Conservation (phyloP, 2,888 invertebrate genomes). For the Drosophila yooni region DNA sequence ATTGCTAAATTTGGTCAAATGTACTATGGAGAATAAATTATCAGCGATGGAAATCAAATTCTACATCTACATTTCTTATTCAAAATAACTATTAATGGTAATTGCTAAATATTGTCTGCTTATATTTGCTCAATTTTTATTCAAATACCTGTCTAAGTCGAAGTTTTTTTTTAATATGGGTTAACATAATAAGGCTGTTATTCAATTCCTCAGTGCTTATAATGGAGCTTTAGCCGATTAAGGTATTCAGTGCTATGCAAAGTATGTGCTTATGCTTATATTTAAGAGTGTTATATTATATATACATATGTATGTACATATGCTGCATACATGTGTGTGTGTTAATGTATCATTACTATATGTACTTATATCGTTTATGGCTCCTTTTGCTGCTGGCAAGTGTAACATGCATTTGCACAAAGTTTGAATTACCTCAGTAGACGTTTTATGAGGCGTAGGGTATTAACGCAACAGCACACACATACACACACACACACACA, state of each 20-base stretch:
- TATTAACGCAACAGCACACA: slow-evolving; percentile 42
- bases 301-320: background rate
- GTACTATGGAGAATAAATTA: background rate
- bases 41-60: background rate
- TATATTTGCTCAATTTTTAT: background rate
- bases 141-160: background rate
- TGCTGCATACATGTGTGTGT: background rate
- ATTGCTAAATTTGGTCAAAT: background rate
- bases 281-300: background rate
- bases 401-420: slow-evolving; percentile 51
- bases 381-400: slow-evolving; percentile 41
- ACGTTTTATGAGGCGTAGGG: slow-evolving; percentile 64
- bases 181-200: background rate
- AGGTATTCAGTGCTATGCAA: background rate
- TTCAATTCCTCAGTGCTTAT: background rate
- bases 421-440: slow-evolving; percentile 62
- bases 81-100: background rate
- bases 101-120: background rate
- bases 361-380: slow-evolving; percentile 33
- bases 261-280: background rate
- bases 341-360: background rate
- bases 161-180: background rate
- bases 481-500: background rate
- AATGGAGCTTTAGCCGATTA: background rate
- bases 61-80: background rate